Evolutionary conservation across 2,888 invertebrate genomes (phyloP), one percentile per base, ranked within the genome.

Genomic region (Cantharis lateralis): DNA sequence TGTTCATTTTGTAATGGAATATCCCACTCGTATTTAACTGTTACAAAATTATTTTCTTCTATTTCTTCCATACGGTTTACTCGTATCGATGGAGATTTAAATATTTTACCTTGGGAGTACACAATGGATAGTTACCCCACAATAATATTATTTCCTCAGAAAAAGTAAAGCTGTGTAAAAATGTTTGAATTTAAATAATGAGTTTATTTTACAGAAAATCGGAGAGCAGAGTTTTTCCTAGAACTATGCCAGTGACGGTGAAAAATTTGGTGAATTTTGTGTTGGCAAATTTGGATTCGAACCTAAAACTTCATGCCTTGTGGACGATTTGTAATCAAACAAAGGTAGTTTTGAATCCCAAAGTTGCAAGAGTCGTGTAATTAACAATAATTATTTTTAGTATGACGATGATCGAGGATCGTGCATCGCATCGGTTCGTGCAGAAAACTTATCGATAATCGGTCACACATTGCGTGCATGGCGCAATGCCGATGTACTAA

Each of bases 21-120:
- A 78, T 90, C 93, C 0, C 94, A 94, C 81, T 91, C 93, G 32
- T 91, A 94, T 83, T 88, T 94, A 76, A 91, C 91, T 66, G 91
- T 93, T 71, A 92, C 94, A 72, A 91, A 92, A 83, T 91, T 93
- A 86, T 90, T 93, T 79, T 85, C 89, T 77, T 84, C 89, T 82
- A 87, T 91, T 82, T 88, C 91, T 81, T 87, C 89, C 79, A 81
- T 93, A 7, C 84, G 87, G 76, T 93, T 94, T 82, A 91, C 92
- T 18, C 90, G 95, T 15, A 92, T 98, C 61, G 95, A 97, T 89
- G 95, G 94, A 16, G 93, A 94, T 83, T 89, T 91, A 0, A 96
- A 97, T 90, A 95, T 96, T 88, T 90, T 98, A 81, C 95, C 96
- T 0, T 97, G 96, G 96, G 93, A 94, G 86, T 95, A 92, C 87